Percentiles rank a stretch among this genome's conserved stretches.
Evolutionary conservation across 2,888 invertebrate genomes (phyloP).

Genomic region (Saturnia japonica): DNA sequence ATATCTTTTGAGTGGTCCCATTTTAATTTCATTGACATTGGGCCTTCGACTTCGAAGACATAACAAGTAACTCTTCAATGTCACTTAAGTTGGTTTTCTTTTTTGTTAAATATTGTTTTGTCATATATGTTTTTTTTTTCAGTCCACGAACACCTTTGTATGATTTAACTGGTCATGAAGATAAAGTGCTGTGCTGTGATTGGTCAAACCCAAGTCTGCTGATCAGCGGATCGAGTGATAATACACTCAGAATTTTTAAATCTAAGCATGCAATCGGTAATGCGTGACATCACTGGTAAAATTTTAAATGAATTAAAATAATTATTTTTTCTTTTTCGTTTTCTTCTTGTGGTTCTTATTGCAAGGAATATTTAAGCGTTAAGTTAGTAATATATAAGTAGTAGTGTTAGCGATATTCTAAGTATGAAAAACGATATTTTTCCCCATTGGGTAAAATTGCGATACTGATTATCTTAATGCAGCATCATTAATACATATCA

Average conservation of each 20-base stretch:
- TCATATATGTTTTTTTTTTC: conserved; percentile 38
- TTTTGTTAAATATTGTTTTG: too few species aligned
- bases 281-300: conserved; percentile 34
- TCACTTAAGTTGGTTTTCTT: too few species aligned
- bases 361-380: not conserved
- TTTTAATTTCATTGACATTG: too few species aligned
- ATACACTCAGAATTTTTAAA: conserved; percentile 94
- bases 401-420: too few species aligned
- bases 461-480: too few species aligned
- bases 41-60: too few species aligned
- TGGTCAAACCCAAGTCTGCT: conserved; percentile 95
- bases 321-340: not conserved
- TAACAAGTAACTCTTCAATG: too few species aligned
- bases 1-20: too few species aligned
- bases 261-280: conserved; percentile 73
- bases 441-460: too few species aligned
- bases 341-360: not conserved
- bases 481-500: too few species aligned
- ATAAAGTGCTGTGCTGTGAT: conserved; percentile 95
- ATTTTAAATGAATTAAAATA: not conserved
- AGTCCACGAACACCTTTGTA: conserved; percentile 95
- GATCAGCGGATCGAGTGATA: conserved; percentile 96
- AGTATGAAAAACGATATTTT: too few species aligned
- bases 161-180: conserved; percentile 96
- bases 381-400: too few species aligned